Base-by-base conservation (phyloP, 2,888 invertebrate species). In the Gibbula magus region DNA sequence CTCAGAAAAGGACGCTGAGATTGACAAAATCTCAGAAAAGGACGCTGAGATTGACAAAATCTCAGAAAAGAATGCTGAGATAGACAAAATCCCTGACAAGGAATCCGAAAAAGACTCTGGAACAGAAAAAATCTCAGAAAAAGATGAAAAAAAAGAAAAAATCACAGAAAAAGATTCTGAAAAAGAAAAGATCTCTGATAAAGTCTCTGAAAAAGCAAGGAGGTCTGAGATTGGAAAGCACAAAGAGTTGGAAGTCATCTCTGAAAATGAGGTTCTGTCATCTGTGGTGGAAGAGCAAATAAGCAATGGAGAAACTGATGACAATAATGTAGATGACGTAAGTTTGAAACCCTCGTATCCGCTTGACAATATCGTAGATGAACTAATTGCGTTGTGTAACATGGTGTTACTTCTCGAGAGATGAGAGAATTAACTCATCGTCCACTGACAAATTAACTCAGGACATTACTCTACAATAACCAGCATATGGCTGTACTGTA, bases 301-400 rank as follows among this genome's bases (percentile, higher is more conserved):
- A 20, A 75, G 75, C 52, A 75, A 75, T 75, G 75, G 75, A 16
- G 75, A 53, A 35, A 29, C 75, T 32, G 54, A 54, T 32, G 75
- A 53, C 32, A 75, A 52, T 75, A 75, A 54, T 25, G 35, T 53
- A 53, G 75, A 75, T 16, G 75, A 75, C 25, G 75, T 75, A 75
- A 75, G 75, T 75, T 29, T 29, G 61, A 25, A 29, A 7, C 45
- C 5, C 45, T 45, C 45, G 45, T 45, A 45, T 45, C 45, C 29
- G 61, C 61, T 61, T 61, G 61, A 25, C 29, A 29, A 61, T 61
- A 61, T 61, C 29, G 10, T 61, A 61, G 61, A 29, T 25, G 29
- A 61, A 61, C 29, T 45, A 45, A 45, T 45, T 45, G 45, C 45
- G 45, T 45, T 45, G 45, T 45, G 45, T 45, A 45, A 45, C 45